Conservation (phyloP, 2,888 invertebrate species). For the Dione juno region DNA sequence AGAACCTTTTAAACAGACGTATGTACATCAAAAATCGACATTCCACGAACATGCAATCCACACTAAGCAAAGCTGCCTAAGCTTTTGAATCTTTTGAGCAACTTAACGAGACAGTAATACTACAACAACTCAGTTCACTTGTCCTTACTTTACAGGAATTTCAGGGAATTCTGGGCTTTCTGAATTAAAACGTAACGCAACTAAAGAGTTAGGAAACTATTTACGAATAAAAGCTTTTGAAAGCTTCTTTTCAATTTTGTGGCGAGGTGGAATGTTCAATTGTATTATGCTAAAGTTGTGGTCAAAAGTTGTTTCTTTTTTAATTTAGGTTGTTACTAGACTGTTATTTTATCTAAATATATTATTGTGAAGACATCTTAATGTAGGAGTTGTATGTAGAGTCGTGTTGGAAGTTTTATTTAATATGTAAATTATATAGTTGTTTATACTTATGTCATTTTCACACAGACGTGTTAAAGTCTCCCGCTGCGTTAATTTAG, state of each 20-base stretch:
- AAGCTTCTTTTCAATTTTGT: conserved; percentile 14
- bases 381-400: no score
- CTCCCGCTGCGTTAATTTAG: no score
- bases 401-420: no score
- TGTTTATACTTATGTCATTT: no score
- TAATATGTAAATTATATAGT: no score
- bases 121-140: neutral
- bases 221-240: conserved; percentile 3
- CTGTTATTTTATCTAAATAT: no score
- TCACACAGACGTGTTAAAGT: no score
- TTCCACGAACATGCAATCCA: neutral
- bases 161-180: neutral
- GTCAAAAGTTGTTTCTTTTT: neutral
- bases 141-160: neutral
- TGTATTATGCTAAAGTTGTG: neutral
- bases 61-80: neutral
- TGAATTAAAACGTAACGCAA: neutral
- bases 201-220: neutral
- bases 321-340: no score
- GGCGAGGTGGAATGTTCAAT: conserved; percentile 6
- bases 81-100: neutral
- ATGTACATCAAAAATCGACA: neutral
- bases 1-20: neutral
- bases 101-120: neutral
- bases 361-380: no score